Percentiles rank a stretch among this genome's conserved stretches.
phyloP scores from a whole-genome alignment of 1,140 invertebrate species.

The Apis cerana region DNA sequence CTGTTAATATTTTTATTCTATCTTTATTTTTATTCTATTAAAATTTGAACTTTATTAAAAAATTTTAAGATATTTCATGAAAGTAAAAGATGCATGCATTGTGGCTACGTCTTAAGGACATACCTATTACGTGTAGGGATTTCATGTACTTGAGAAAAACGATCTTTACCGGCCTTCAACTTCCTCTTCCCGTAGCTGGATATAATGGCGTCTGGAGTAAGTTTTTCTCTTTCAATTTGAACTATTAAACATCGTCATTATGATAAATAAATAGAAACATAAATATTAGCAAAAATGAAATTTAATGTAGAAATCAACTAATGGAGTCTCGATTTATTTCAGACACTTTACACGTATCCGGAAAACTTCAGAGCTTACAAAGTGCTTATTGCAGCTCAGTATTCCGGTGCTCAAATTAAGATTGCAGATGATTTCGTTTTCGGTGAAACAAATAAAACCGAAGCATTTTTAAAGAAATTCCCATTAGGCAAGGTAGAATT shows the following conservation, averaged over 20 bases:
- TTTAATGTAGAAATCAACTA: conserved; percentile 18
- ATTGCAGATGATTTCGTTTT: conserved; percentile 93
- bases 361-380: conserved; percentile 97
- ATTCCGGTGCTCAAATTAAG: conserved; percentile 93
- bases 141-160: conserved; percentile 48
- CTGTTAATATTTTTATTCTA: background rate
- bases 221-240: conserved; percentile 74
- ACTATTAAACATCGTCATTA: conserved; percentile 76
- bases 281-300: background rate
- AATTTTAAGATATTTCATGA: background rate
- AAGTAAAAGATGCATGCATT: background rate
- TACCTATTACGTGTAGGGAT: conserved; percentile 16
- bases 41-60: background rate
- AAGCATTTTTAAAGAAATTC: conserved; percentile 95
- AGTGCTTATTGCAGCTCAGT: conserved; percentile 96
- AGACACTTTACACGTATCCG: conserved; percentile 98
- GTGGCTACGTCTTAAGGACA: conserved; percentile 4
- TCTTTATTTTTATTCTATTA: background rate
- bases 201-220: conserved; percentile 84
- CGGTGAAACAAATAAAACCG: conserved; percentile 95
- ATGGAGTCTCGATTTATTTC: conserved; percentile 81
- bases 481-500: conserved; percentile 94
- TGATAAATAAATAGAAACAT: conserved; percentile 22
- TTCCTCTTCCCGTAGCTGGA: conserved; percentile 78
- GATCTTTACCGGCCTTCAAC: conserved; percentile 76